These are phyloP conservation scores for Psittacula derbiana DNA, from an alignment of 2,797 vertebrate species.

Conservation along the genomic window DNA sequence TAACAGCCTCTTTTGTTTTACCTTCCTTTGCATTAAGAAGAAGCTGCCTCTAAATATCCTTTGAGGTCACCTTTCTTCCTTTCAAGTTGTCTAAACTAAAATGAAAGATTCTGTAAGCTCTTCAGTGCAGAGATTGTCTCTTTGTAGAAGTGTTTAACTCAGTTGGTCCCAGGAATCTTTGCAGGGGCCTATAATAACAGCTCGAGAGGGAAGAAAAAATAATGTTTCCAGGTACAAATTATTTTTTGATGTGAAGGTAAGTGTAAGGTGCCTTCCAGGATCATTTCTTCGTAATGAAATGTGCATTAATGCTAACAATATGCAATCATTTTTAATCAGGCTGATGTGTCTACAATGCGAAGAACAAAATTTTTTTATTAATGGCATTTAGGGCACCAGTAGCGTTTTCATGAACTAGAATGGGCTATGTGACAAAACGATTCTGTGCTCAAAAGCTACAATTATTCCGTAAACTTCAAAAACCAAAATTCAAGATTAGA, in stretches of 20 bases:
- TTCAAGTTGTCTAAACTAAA: slow-evolving; percentile 33
- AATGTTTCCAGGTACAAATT: background rate
- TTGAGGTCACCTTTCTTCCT: background rate
- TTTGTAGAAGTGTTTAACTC: background rate
- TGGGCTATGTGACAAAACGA: background rate
- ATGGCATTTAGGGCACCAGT: background rate
- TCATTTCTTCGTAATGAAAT: background rate
- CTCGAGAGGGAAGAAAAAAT: background rate
- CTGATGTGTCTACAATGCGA: background rate
- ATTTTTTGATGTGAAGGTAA: slow-evolving; percentile 5
- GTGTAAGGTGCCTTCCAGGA: background rate
- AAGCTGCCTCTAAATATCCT: background rate
- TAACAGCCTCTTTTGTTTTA: background rate
- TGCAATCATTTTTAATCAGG: slow-evolving; percentile 15
- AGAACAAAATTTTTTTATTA: background rate
- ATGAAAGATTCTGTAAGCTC: background rate
- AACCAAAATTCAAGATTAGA: slow-evolving; percentile 23
- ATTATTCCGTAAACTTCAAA: slow-evolving; percentile 44
- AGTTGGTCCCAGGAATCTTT: background rate
- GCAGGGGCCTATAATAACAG: background rate
- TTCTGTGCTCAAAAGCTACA: slow-evolving; percentile 6
- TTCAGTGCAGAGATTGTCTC: background rate
- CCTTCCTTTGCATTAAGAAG: background rate
- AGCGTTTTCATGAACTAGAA: background rate
- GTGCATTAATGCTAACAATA: background rate